Evolutionary conservation across 2,113 vertebrate species (phyloP), one percentile per base, ranked within the genome.

Genomic region (Trogon melanurus): DNA sequence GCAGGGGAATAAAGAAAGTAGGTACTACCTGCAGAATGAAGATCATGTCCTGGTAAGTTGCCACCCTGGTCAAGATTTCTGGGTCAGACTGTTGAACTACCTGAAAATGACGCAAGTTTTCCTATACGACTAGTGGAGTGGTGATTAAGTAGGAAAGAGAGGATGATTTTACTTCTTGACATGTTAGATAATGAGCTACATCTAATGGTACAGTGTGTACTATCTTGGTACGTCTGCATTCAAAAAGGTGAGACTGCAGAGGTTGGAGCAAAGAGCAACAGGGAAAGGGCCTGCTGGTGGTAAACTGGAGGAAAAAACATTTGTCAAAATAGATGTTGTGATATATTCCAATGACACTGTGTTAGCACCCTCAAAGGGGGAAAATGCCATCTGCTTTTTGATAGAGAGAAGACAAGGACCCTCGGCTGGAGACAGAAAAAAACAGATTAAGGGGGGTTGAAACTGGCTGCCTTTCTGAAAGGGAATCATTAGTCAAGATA

Each of bases 311-410:
- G 14, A 6, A 27, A 61, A 76, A 76, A 11, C 1, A 2, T 79
- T 83, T 93, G 26, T 19, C 56, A 66, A n/a, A 80, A 71, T 14
- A 53, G 53, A 20, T 1, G 3, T 38, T 65, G 21, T 44, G 47
- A 91, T 26, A 32, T 34, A 60, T 19, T 16, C 9, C 6, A 6
- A 41, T 44, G 64, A n/a, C 45, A 72, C 5, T 34, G 11, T 2
- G 2, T 23, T 53, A 16, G 2, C 36, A 67, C 12, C 6, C 29
- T 54, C 16, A 32, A n/a, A 85, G 36, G 0, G 6, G 3, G 16
- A 17, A 60, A 79, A 38, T 26, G 15, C 11, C 36, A 5, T 32
- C 32, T 60, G 36, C 11, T 61, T 85, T 71, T 26, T 60, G n/a
- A 29, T 25, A 41, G 30, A 82, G 34, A 45, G 29, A 32, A 72